Percentiles rank a stretch among this genome's conserved stretches.
Evolutionary conservation across 1,140 invertebrate genomes (phyloP).

Genomic region (Anastatus disparis): DNA sequence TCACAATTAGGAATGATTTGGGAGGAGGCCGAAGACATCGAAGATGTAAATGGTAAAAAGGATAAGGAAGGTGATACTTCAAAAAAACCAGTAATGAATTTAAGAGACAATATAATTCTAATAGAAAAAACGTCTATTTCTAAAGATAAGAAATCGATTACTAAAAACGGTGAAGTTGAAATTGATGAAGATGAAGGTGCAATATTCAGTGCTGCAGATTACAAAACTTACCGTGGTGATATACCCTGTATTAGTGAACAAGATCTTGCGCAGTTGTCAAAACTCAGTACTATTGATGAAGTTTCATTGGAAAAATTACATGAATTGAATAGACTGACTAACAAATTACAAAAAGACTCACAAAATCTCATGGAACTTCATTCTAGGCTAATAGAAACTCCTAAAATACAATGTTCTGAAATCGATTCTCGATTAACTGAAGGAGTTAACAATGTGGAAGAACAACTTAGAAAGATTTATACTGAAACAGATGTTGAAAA

Average conservation of each 20-base stretch:
- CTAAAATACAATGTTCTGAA: constrained; percentile 67
- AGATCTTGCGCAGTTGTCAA: constrained; percentile 79
- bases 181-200: constrained; percentile 70
- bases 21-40: constrained; percentile 72
- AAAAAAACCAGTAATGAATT: constrained; percentile 47
- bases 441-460: constrained; percentile 76
- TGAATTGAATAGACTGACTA: constrained; percentile 79
- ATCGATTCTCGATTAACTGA: constrained; percentile 71
- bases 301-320: constrained; percentile 81
- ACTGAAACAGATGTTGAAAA: constrained; percentile 74
- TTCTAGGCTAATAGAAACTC: constrained; percentile 73
- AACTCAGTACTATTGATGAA: constrained; percentile 80
- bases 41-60: constrained; percentile 64
- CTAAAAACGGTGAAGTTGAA: constrained; percentile 57
- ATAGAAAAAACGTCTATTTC: constrained; percentile 62
- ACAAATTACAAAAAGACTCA: constrained; percentile 81
- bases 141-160: constrained; percentile 61
- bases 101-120: constrained; percentile 49
- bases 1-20: constrained; percentile 85
- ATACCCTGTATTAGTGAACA: constrained; percentile 80
- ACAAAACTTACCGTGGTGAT: constrained; percentile 81
- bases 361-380: constrained; percentile 81
- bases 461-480: constrained; percentile 76
- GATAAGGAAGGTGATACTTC: constrained; percentile 50
- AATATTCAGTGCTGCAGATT: constrained; percentile 81